Percentiles rank a stretch among this genome's conserved stretches.
Evolutionary conservation across 2,797 vertebrate species (phyloP).

Genomic region (Delichon dasypus): DNA sequence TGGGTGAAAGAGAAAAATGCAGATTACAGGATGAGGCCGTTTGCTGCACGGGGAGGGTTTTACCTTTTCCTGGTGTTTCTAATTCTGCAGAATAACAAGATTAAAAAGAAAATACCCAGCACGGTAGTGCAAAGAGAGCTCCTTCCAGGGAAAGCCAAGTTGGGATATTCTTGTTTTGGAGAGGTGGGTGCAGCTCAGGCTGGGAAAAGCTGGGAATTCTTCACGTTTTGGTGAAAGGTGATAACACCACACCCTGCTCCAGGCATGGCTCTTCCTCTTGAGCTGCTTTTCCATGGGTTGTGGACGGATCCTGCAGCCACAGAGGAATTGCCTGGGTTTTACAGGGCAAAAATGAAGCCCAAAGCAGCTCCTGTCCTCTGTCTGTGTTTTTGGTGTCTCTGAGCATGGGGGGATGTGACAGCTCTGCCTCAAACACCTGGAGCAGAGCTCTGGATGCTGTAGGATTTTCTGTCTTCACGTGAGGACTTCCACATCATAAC

Average conservation of each 20-base stretch:
- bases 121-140: neutral
- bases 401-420: neutral
- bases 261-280: neutral
- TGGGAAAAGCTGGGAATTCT: neutral
- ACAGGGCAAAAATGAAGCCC: neutral
- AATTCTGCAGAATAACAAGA: neutral
- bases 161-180: neutral
- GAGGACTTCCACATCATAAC: neutral
- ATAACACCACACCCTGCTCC: neutral
- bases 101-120: neutral
- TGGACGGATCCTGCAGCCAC: neutral
- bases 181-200: neutral
- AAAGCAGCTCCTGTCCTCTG: neutral
- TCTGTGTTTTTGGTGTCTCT: neutral
- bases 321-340: neutral
- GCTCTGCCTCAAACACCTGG: neutral
- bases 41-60: neutral
- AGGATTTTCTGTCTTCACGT: neutral
- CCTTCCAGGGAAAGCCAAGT: neutral
- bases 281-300: neutral
- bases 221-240: neutral
- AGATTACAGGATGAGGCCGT: neutral
- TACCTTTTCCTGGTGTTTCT: neutral
- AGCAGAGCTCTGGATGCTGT: neutral
- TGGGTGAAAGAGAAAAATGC: neutral